Evolutionary conservation across 2,797 vertebrate genomes (phyloP).

Genomic region (Chrysocyon brachyurus): DNA sequence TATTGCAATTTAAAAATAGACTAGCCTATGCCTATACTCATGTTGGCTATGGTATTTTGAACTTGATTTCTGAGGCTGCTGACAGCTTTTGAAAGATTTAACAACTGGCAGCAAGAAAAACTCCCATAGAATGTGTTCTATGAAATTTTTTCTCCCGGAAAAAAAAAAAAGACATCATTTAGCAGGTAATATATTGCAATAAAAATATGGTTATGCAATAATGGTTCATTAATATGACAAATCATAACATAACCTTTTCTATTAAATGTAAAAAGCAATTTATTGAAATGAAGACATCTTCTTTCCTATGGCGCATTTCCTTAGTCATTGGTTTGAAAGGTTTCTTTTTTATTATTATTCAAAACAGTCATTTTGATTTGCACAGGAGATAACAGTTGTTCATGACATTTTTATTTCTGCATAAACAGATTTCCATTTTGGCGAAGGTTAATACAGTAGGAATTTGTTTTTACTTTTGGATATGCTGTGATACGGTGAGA

Average conservation of each 20-base stretch:
- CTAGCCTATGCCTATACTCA: slow-evolving; percentile 81
- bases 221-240: slow-evolving; percentile 89
- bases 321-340: slow-evolving; percentile 73
- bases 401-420: slow-evolving; percentile 87
- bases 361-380: slow-evolving; percentile 86
- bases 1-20: slow-evolving; percentile 88
- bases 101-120: slow-evolving; percentile 88
- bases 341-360: slow-evolving; percentile 84
- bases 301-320: slow-evolving; percentile 66
- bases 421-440: slow-evolving; percentile 87
- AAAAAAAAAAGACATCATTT: slow-evolving; percentile 85
- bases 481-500: slow-evolving; percentile 77
- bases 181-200: slow-evolving; percentile 89
- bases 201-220: slow-evolving; percentile 90
- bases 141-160: slow-evolving; percentile 81
- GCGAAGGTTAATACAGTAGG: slow-evolving; percentile 84
- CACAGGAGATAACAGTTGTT: slow-evolving; percentile 84
- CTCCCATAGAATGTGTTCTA: slow-evolving; percentile 85
- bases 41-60: slow-evolving; percentile 87
- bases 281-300: slow-evolving; percentile 85
- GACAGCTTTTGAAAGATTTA: slow-evolving; percentile 92
- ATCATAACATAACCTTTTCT: slow-evolving; percentile 87
- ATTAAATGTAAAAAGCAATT: slow-evolving; percentile 85
- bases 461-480: slow-evolving; percentile 81
- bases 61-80: slow-evolving; percentile 90